Evolutionary conservation across 64 coral and sea anemone genomes (phyloP).

Genomic region (Stichodactyla helianthus): DNA sequence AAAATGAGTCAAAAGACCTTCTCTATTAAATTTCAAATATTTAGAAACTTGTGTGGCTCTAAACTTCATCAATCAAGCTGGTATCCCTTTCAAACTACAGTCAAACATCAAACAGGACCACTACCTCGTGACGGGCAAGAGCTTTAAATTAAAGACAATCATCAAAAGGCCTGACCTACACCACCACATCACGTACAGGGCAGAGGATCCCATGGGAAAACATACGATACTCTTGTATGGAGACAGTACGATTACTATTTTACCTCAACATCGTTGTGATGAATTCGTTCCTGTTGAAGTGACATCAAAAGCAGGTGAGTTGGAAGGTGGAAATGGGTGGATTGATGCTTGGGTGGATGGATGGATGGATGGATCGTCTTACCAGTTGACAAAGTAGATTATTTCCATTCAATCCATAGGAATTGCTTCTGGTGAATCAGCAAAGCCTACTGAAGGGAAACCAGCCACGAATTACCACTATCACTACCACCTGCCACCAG

Average conservation of each 20-base stretch:
- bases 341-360: no score
- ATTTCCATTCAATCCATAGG: neutral
- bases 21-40: no score
- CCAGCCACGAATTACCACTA: neutral
- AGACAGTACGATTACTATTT: neutral
- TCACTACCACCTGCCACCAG: neutral
- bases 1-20: no score
- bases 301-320: constrained; percentile 7
- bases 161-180: constrained; percentile 13
- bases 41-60: constrained; percentile 27
- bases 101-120: neutral
- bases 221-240: constrained; percentile 1
- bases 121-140: neutral
- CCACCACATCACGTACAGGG: constrained; percentile 19
- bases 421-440: neutral
- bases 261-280: constrained; percentile 10
- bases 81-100: neutral
- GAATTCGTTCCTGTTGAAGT: constrained; percentile 1
- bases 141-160: constrained; percentile 15
- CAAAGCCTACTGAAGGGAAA: neutral
- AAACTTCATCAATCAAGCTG: constrained; percentile 14
- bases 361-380: no score
- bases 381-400: neutral
- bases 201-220: neutral
- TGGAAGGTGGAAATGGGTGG: neutral